These are phyloP conservation scores for Pyrrhosoma nymphula DNA, from an alignment of 2,888 invertebrate genomes.

Conservation along the genomic window DNA sequence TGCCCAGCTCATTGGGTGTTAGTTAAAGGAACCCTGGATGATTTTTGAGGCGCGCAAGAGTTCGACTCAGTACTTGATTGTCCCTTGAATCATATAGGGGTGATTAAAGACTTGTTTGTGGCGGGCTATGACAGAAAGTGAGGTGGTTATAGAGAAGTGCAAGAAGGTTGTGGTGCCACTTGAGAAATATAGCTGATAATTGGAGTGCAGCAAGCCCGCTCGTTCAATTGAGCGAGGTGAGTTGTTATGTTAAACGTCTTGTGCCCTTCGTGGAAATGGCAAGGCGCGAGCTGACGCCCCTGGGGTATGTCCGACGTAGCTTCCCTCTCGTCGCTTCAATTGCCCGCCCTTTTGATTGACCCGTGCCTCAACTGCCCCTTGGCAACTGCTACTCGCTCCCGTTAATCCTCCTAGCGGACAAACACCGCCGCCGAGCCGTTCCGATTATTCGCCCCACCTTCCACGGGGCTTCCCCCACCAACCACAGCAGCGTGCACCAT, in stretches of 20 bases:
- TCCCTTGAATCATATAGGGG: too few species aligned
- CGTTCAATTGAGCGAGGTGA: background rate
- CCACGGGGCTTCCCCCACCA: background rate
- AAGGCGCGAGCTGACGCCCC: background rate
- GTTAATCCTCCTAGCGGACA: background rate
- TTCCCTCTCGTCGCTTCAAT: background rate
- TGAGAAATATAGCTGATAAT: background rate
- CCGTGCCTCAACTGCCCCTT: background rate
- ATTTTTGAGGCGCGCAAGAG: too few species aligned
- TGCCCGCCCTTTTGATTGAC: background rate
- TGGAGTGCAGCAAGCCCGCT: background rate
- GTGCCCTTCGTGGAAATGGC: background rate
- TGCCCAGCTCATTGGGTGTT: too few species aligned
- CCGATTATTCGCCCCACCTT: slow-evolving; percentile 6
- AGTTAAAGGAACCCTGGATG: too few species aligned
- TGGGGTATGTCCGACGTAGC: too few species aligned
- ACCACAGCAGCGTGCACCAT: background rate
- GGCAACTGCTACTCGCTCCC: background rate
- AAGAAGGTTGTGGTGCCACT: background rate
- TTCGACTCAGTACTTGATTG: too few species aligned
- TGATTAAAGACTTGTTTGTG: too few species aligned
- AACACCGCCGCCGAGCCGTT: too few species aligned
- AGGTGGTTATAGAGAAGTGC: too few species aligned
- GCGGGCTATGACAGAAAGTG: too few species aligned
- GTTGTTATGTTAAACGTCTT: background rate